Evolutionary conservation across 1,140 invertebrate species (phyloP).

Genomic region (Panagrolaimus sp.): DNA sequence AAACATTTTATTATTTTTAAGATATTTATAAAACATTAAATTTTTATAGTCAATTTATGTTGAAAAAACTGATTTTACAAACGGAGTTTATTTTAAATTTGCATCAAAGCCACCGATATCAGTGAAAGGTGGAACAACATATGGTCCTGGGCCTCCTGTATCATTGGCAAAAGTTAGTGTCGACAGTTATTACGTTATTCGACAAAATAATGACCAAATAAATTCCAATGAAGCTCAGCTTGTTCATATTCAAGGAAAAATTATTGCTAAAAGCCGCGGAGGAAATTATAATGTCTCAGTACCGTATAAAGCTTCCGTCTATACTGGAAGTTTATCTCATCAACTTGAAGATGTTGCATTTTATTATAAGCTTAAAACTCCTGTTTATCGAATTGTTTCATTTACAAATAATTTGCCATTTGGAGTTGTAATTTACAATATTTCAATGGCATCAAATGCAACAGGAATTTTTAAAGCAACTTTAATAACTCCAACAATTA

Average conservation of each 20-base stretch:
- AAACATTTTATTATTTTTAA: no score
- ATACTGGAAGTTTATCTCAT: constrained; percentile 34
- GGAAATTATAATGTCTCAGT: constrained; percentile 48
- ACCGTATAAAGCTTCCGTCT: constrained; percentile 37
- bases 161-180: constrained; percentile 37
- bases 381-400: constrained; percentile 27
- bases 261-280: constrained; percentile 50
- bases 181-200: constrained; percentile 29
- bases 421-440: constrained; percentile 41
- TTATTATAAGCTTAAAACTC: constrained; percentile 31
- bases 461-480: constrained; percentile 31
- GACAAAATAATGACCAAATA: constrained; percentile 3
- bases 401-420: constrained; percentile 42
- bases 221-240: constrained; percentile 12
- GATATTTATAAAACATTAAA: no score
- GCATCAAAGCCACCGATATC: constrained; percentile 47
- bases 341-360: constrained; percentile 40
- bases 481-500: constrained; percentile 33
- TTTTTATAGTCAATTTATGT: constrained; percentile 32
- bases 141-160: constrained; percentile 28
- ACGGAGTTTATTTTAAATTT: constrained; percentile 43
- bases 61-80: constrained; percentile 22
- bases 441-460: constrained; percentile 29
- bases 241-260: constrained; percentile 24
- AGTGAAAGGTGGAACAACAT: constrained; percentile 25